Evolutionary conservation across 2,113 vertebrate species (phyloP).

Genomic region (Takifugu flavidus): DNA sequence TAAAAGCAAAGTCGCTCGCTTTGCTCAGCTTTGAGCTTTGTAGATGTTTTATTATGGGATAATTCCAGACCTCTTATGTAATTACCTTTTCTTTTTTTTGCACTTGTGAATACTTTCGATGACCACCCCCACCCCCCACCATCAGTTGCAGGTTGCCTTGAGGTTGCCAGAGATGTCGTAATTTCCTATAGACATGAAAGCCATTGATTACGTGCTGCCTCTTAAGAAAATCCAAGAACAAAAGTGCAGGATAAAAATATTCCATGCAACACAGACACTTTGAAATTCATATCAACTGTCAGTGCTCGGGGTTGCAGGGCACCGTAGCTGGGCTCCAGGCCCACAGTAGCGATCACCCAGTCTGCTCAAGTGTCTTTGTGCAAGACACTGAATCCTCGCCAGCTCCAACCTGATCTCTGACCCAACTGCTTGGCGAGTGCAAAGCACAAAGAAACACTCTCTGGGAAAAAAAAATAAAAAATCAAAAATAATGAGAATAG

Average conservation of each 20-base stretch:
- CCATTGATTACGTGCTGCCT: slow-evolving; percentile 24
- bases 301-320: slow-evolving; percentile 33
- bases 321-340: slow-evolving; percentile 24
- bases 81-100: too few relatives aligned
- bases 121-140: background rate
- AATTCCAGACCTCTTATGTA: too few relatives aligned
- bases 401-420: slow-evolving; percentile 49
- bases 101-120: too few relatives aligned
- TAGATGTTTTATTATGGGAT: too few relatives aligned
- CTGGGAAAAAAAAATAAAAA: slow-evolving; percentile 34
- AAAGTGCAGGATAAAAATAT: slow-evolving; percentile 38
- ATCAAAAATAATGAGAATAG: slow-evolving; percentile 39
- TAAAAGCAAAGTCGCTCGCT: background rate
- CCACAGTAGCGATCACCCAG: slow-evolving; percentile 18
- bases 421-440: slow-evolving; percentile 28
- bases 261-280: slow-evolving; percentile 16
- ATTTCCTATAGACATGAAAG: slow-evolving; percentile 38
- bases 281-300: slow-evolving; percentile 34
- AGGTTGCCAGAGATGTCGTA: slow-evolving; percentile 17
- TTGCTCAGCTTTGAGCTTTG: too few relatives aligned
- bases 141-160: slow-evolving; percentile 14
- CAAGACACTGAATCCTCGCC: slow-evolving; percentile 53
- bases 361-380: slow-evolving; percentile 54
- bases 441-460: slow-evolving; percentile 34
- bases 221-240: slow-evolving; percentile 25